Conservation (phyloP, 2,888 invertebrate genomes). For the Acleris cristana region DNA sequence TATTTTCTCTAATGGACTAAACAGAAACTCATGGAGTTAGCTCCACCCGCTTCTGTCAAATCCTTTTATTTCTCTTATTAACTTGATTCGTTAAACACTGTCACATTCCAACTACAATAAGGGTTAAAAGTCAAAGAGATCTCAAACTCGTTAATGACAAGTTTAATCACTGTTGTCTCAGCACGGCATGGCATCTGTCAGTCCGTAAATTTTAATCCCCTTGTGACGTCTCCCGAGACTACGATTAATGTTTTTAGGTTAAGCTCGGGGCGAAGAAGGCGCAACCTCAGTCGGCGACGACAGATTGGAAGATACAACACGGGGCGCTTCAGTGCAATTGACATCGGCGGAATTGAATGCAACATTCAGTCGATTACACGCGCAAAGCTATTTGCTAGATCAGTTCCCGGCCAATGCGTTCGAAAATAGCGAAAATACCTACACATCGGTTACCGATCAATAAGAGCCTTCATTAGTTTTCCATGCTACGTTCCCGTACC, state of each 20-base stretch:
- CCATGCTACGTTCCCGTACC: background rate
- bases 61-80: background rate
- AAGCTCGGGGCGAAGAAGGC: slow-evolving; percentile 26
- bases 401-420: slow-evolving; percentile 59
- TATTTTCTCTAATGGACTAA: too few species aligned
- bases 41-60: too few species aligned
- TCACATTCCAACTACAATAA: background rate
- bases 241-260: slow-evolving; percentile 35
- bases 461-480: slow-evolving; percentile 44
- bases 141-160: slow-evolving; percentile 27
- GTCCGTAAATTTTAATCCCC: slow-evolving; percentile 35
- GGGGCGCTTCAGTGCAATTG: background rate
- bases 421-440: slow-evolving; percentile 52
- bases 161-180: slow-evolving; percentile 37
- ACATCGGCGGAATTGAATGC: slow-evolving; percentile 37
- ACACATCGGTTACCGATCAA: slow-evolving; percentile 60
- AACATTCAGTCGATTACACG: slow-evolving; percentile 52
- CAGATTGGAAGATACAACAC: background rate
- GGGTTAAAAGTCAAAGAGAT: slow-evolving; percentile 11
- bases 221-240: slow-evolving; percentile 31
- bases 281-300: slow-evolving; percentile 22
- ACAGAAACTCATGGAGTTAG: too few species aligned
- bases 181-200: slow-evolving; percentile 35
- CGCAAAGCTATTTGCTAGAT: slow-evolving; percentile 62
- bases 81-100: background rate